A percentile compares a stretch with the other conserved stretches of the same genome.
phyloP scores from a whole-genome alignment of 2,113 vertebrate genomes.

The Sylvietta virens region DNA sequence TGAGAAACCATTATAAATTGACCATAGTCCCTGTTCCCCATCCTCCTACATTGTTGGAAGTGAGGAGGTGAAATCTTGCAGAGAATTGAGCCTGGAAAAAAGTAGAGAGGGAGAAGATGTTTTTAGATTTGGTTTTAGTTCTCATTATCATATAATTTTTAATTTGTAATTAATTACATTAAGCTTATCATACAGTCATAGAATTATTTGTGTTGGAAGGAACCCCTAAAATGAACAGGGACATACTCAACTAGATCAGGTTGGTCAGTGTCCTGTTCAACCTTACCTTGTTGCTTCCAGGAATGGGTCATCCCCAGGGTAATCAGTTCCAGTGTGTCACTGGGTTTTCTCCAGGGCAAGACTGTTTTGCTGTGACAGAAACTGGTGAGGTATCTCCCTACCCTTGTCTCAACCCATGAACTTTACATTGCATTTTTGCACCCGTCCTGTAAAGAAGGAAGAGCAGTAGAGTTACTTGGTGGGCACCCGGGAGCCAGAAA shows the following conservation, averaged over 20 bases:
- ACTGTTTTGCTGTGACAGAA: not conserved
- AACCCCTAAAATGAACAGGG: not conserved
- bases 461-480: not conserved
- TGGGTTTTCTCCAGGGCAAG: not conserved
- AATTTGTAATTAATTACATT: not conserved
- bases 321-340: not conserved
- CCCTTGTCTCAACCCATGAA: not conserved
- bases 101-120: not conserved
- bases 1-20: not conserved
- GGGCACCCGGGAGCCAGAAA: not conserved
- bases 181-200: not conserved
- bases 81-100: not conserved
- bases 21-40: accelerated
- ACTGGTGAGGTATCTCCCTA: not conserved
- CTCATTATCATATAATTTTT: not conserved
- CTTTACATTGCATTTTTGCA: not conserved
- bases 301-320: not conserved
- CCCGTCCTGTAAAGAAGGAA: not conserved
- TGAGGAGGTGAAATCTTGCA: not conserved
- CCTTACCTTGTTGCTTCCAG: not conserved
- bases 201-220: not conserved
- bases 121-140: not conserved
- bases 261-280: not conserved
- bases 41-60: accelerated
- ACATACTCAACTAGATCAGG: not conserved